Conservation (phyloP, 2,113 vertebrate genomes). For the Salminus brasiliensis region DNA sequence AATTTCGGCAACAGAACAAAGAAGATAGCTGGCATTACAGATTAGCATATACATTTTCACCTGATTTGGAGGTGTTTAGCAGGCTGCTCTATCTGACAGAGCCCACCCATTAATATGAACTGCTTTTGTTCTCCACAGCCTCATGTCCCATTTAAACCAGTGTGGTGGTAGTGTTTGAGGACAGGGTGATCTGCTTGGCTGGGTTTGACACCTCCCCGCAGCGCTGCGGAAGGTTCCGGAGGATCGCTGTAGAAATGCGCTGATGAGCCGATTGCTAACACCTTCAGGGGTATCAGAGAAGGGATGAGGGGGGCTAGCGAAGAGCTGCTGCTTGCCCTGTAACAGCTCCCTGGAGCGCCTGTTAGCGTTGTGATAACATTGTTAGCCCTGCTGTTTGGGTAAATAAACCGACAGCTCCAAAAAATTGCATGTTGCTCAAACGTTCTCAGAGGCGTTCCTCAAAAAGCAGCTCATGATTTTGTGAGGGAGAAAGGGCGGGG, state of each 20-base stretch:
- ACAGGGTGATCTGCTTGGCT: conserved; percentile 45
- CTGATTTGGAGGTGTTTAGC: conserved; percentile 45
- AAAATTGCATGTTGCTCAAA: conserved; percentile 24
- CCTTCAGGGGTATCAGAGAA: conserved; percentile 38
- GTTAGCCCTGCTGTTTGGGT: conserved; percentile 21
- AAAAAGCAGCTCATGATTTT: conserved; percentile 41
- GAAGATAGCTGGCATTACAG: conserved; percentile 32
- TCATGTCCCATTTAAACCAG: conserved; percentile 18
- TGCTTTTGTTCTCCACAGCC: conserved; percentile 42
- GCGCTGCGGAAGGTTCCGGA: conserved; percentile 40
- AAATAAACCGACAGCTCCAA: conserved; percentile 33
- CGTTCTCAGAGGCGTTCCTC: conserved; percentile 35
- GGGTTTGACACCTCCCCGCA: conserved; percentile 14
- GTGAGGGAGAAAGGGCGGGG: conserved; percentile 21
- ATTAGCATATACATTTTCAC: conserved; percentile 46
- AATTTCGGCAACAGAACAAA: conserved; percentile 39
- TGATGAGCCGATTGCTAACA: conserved; percentile 52
- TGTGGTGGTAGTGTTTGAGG: conserved; percentile 18
- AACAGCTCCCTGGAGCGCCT: conserved; percentile 14
- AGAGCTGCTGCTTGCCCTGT: conserved; percentile 20
- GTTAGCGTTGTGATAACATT: conserved; percentile 49
- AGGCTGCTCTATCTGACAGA: conserved; percentile 33
- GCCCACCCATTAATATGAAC: conserved; percentile 16
- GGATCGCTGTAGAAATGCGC: conserved; percentile 48
- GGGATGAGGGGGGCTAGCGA: conserved; percentile 11